A percentile compares a stretch with the other conserved stretches of the same genome.
Conservation (phyloP, 2,113 vertebrate genomes). For the Marmota flaviventris region DNA sequence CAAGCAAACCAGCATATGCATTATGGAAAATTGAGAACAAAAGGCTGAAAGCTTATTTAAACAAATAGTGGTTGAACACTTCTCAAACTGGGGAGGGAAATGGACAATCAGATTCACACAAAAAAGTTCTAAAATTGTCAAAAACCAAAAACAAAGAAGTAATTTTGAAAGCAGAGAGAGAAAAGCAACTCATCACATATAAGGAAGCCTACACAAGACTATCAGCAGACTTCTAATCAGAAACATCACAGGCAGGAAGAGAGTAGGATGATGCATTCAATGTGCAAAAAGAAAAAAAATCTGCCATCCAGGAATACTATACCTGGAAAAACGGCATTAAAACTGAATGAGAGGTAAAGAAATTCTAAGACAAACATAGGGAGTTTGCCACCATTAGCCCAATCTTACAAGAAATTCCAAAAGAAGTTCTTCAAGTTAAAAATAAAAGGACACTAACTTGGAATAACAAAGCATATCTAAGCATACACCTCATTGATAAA, state of each 20-base stretch:
- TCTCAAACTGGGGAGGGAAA: neutral
- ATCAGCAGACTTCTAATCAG: neutral
- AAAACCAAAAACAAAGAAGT: neutral
- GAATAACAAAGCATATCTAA: neutral
- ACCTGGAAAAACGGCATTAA: neutral
- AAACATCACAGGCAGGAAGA: neutral
- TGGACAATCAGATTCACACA: neutral
- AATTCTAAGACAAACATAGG: neutral
- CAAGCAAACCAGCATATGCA: neutral
- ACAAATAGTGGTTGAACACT: no score
- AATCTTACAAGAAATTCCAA: neutral
- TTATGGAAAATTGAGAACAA: neutral
- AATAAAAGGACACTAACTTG: neutral
- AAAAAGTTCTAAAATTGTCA: neutral
- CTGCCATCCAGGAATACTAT: neutral
- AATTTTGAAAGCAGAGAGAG: neutral
- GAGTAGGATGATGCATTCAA: neutral
- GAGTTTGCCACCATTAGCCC: neutral
- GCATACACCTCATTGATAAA: neutral
- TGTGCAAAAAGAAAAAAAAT: neutral
- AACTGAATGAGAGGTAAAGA: neutral
- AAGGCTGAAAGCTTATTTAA: no score
- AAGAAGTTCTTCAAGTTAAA: neutral
- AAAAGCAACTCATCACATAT: neutral
- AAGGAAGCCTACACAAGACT: neutral